phyloP scores from a whole-genome alignment of 2,113 vertebrate species.

The Ammodytes dubius region DNA sequence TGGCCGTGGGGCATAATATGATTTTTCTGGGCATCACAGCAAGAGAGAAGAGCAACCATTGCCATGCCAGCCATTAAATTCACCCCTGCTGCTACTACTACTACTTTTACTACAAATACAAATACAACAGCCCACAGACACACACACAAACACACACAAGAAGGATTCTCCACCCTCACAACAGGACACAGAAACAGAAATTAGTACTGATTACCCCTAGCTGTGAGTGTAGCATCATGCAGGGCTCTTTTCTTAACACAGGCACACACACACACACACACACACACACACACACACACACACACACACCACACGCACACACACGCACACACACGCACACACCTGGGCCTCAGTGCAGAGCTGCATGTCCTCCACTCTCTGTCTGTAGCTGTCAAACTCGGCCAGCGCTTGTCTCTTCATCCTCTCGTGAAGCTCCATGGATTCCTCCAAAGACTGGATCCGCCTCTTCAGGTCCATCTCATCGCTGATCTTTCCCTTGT shows the following conservation, averaged over 20 bases:
- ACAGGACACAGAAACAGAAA: conserved; percentile 24
- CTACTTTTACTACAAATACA: background rate
- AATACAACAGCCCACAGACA: too few species aligned
- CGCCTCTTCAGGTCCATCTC: conserved; percentile 95
- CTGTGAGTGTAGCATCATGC: conserved; percentile 24
- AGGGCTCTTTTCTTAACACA: background rate
- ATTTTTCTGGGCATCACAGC: too few species aligned
- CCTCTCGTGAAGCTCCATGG: conserved; percentile 94
- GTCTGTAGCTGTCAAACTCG: conserved; percentile 97
- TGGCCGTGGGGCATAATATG: too few species aligned
- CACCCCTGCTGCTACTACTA: too few species aligned
- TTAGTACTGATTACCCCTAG: conserved; percentile 40
- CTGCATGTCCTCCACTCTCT: conserved; percentile 96
- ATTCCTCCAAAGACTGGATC: conserved; percentile 96
- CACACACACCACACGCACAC: conserved; percentile 2
- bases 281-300: conserved; percentile 7
- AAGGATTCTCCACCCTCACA: conserved; percentile 29
- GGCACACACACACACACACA: conserved; percentile 8
- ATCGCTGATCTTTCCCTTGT: conserved; percentile 95
- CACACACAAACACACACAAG: background rate
- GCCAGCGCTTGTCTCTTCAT: conserved; percentile 96
- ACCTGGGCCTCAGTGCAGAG: conserved; percentile 93
- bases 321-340: conserved; percentile 10
- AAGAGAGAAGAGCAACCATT: too few species aligned
- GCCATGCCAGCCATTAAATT: too few species aligned